Evolutionary conservation across 2,797 vertebrate species (phyloP).

Genomic region (Adelosebastes latens): DNA sequence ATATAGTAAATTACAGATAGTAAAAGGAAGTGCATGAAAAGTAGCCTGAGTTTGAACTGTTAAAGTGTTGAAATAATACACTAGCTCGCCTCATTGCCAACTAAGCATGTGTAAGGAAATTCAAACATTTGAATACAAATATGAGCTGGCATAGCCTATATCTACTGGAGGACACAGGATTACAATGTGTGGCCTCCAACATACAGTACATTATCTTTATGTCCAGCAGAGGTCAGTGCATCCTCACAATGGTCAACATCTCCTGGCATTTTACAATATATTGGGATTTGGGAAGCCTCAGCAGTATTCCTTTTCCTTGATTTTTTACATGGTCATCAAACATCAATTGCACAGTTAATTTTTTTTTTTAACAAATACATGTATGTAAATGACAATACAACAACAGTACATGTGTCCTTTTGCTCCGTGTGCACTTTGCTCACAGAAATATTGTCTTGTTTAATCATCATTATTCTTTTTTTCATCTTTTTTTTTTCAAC

Average conservation of each 20-base stretch:
- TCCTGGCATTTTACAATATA: not conserved
- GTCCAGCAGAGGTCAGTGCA: constrained; percentile 81
- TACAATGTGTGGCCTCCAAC: not conserved
- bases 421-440: not conserved
- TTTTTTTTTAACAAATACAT: not conserved
- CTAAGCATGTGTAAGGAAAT: not conserved
- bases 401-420: not conserved
- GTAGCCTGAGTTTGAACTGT: too few relatives aligned
- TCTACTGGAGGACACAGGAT: not conserved
- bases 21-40: not conserved
- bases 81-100: not conserved
- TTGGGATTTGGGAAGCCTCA: not conserved
- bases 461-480: not conserved
- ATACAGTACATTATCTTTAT: not conserved
- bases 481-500: not conserved
- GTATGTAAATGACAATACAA: not conserved
- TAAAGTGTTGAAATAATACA: not conserved
- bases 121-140: not conserved
- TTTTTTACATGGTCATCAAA: not conserved
- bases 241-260: constrained; percentile 31
- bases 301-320: not conserved
- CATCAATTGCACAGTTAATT: not conserved
- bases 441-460: not conserved
- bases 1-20: not conserved
- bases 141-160: not conserved